Percentiles rank a stretch among this genome's conserved stretches.
Evolutionary conservation across 2,113 vertebrate species (phyloP).

Genomic region (Ciconia boyciana): DNA sequence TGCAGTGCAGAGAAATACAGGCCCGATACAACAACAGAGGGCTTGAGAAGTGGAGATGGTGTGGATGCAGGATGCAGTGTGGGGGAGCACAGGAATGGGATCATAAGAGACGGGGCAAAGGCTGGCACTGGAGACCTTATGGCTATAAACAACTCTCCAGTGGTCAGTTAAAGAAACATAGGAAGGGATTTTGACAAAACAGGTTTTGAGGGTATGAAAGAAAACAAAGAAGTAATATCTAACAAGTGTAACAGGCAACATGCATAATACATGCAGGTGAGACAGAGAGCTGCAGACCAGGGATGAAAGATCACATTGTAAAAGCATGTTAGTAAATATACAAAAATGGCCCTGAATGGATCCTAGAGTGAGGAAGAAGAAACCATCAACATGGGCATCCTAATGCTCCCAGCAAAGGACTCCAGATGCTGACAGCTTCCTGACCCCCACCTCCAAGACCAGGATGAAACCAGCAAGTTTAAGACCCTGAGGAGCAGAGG

Average conservation of each 20-base stretch:
- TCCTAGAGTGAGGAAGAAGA: neutral
- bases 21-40: neutral
- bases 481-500: neutral
- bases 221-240: neutral
- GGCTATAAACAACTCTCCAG: accelerated
- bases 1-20: neutral
- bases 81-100: accelerated
- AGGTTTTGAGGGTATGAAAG: neutral
- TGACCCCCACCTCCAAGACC: neutral
- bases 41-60: neutral
- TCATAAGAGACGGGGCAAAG: neutral
- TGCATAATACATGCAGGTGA: neutral
- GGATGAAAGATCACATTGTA: neutral
- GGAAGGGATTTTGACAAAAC: neutral
- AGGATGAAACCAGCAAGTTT: neutral
- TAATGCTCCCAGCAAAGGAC: neutral
- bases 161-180: neutral
- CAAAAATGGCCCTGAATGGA: neutral
- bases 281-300: neutral
- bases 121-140: neutral
- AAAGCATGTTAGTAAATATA: neutral
- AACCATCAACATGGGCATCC: neutral
- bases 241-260: neutral
- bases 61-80: accelerated
- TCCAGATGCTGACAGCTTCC: neutral